A percentile compares a stretch with the other conserved stretches of the same genome.
Conservation (phyloP, 2,113 vertebrate species). For the Trinectes maculatus region DNA sequence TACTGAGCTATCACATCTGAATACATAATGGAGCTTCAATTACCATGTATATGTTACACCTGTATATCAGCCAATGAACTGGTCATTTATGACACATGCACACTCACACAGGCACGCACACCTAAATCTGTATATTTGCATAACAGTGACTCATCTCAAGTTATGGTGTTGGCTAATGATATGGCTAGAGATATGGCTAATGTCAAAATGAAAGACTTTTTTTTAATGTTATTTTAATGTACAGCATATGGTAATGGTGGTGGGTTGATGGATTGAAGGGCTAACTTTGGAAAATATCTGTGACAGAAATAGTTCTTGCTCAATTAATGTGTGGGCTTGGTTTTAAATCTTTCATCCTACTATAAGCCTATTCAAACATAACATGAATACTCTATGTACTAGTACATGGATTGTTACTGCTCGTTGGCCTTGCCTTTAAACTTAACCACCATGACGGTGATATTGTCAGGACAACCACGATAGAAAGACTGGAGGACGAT, state of each 20-base stretch:
- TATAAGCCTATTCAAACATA: slow-evolving; percentile 43
- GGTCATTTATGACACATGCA: slow-evolving; percentile 19
- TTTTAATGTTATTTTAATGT: too few relatives aligned
- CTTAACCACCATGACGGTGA: slow-evolving; percentile 99
- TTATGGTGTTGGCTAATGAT: too few relatives aligned
- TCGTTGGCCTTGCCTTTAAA: slow-evolving; percentile 90
- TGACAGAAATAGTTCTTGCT: slow-evolving; percentile 67
- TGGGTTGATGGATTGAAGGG: slow-evolving; percentile 12
- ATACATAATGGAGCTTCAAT: too few relatives aligned
- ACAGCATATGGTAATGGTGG: too few relatives aligned
- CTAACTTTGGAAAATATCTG: slow-evolving; percentile 47
- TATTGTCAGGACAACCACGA: slow-evolving; percentile 97
- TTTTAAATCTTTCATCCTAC: slow-evolving; percentile 40
- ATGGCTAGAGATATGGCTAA: slow-evolving; percentile 21
- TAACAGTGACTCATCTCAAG: slow-evolving; percentile 50
- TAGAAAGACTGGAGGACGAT: slow-evolving; percentile 99
- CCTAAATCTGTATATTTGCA: slow-evolving; percentile 50
- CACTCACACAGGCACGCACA: background rate
- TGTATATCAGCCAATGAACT: too few relatives aligned
- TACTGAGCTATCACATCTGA: background rate
- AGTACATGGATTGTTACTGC: slow-evolving; percentile 72
- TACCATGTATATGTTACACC: too few relatives aligned
- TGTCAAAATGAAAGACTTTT: slow-evolving; percentile 25
- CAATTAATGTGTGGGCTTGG: slow-evolving; percentile 50
- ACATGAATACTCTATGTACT: slow-evolving; percentile 38